Evolutionary conservation across 2,113 vertebrate genomes (phyloP).

Genomic region (Henicopernis longicauda): DNA sequence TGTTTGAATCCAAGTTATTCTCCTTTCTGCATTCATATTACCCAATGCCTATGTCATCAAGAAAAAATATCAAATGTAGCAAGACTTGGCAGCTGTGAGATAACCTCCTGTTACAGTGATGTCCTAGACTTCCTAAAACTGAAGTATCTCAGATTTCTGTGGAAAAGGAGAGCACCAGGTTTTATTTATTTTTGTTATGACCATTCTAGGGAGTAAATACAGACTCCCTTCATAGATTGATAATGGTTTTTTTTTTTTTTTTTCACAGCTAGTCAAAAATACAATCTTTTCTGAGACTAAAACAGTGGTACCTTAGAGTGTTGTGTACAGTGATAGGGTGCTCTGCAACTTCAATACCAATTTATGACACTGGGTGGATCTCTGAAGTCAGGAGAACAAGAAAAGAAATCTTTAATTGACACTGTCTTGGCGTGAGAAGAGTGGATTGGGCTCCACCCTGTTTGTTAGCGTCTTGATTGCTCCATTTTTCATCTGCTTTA

Average conservation of each 20-base stretch:
- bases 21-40: neutral
- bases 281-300: neutral
- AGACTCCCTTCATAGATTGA: neutral
- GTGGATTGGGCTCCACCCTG: neutral
- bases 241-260: too few species aligned
- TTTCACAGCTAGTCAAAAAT: neutral
- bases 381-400: slow-evolving; percentile 1
- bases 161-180: neutral
- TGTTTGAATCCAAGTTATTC: neutral
- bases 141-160: neutral
- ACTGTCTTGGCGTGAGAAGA: neutral
- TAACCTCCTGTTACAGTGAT: neutral
- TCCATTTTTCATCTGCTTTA: neutral
- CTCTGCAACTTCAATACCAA: slow-evolving; percentile 13
- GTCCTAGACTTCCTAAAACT: neutral
- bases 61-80: neutral
- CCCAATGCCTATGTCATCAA: neutral
- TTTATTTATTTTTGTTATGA: neutral
- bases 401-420: neutral
- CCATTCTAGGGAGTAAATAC: neutral
- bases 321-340: neutral
- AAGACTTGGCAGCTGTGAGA: neutral
- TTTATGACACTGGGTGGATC: slow-evolving; percentile 55
- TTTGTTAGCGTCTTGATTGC: neutral
- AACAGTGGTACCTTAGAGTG: neutral